phyloP scores from a whole-genome alignment of 1,140 invertebrate genomes.

The Diplogasteroides magnus region DNA sequence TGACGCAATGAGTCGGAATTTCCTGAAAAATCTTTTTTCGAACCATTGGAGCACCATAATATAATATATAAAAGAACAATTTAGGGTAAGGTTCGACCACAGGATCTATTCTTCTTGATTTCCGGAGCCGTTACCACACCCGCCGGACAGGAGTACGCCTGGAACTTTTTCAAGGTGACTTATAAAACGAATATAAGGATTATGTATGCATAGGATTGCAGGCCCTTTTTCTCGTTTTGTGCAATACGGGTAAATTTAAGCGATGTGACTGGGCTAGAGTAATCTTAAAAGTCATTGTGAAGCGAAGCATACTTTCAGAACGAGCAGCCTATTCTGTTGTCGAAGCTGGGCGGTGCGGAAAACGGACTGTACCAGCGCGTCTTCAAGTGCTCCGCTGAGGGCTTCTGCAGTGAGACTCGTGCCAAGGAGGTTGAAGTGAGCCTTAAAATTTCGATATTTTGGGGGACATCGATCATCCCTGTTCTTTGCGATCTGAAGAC shows the following conservation, averaged over 20 bases:
- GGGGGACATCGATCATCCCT: too few relatives aligned
- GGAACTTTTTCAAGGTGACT: conserved; percentile 83
- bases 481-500: too few relatives aligned
- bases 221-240: too few relatives aligned
- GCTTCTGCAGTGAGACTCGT: conserved; percentile 22
- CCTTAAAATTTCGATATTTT: neutral
- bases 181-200: conserved; percentile 59
- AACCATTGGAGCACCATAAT: neutral
- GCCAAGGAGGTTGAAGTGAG: conserved; percentile 32
- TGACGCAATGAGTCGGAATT: neutral
- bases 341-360: conserved; percentile 42
- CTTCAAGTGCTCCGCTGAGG: conserved; percentile 25
- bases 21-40: too few relatives aligned
- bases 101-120: conserved; percentile 83
- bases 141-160: conserved; percentile 74
- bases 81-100: conserved; percentile 79
- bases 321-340: conserved; percentile 56
- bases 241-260: too few relatives aligned
- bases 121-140: conserved; percentile 58
- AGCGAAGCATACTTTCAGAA: neutral
- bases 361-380: conserved; percentile 44
- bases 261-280: too few relatives aligned
- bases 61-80: too few relatives aligned
- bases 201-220: neutral
- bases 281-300: too few relatives aligned